Evolutionary conservation across 2,888 invertebrate genomes (phyloP).

Genomic region (Aelia acuminata): DNA sequence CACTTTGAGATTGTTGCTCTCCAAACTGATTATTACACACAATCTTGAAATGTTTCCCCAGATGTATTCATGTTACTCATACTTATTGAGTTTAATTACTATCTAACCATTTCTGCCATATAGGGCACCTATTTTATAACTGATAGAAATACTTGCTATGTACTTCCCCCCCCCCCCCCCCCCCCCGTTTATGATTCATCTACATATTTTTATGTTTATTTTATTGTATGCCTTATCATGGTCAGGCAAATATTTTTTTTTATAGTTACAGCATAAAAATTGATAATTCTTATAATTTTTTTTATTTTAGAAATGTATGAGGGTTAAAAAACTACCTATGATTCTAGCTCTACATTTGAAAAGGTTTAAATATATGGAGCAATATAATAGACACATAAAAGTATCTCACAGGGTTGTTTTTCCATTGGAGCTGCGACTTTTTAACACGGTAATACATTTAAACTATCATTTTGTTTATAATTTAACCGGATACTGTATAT

Average conservation of each 20-base stretch:
- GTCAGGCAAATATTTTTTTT: not conserved
- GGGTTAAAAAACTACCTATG: conserved; percentile 97
- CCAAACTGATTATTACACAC: too few relatives aligned
- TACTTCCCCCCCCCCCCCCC: too few relatives aligned
- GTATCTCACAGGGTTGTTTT: conserved; percentile 99
- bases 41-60: too few relatives aligned
- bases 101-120: too few relatives aligned
- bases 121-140: too few relatives aligned
- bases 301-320: conserved; percentile 84
- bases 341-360: conserved; percentile 98
- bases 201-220: not conserved
- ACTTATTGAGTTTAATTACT: too few relatives aligned
- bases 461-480: not conserved
- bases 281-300: not conserved
- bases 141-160: too few relatives aligned
- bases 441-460: conserved; percentile 87
- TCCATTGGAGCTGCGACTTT: conserved; percentile 95
- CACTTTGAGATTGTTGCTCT: too few relatives aligned
- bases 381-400: conserved; percentile 98
- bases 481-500: too few relatives aligned
- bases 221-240: not conserved
- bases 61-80: too few relatives aligned
- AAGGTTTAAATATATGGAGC: conserved; percentile 97
- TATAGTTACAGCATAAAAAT: not conserved
- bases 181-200: too few relatives aligned